These are phyloP conservation scores for Oncorhynchus tshawytscha DNA, from an alignment of 2,113 vertebrate genomes.

Conservation along the genomic window DNA sequence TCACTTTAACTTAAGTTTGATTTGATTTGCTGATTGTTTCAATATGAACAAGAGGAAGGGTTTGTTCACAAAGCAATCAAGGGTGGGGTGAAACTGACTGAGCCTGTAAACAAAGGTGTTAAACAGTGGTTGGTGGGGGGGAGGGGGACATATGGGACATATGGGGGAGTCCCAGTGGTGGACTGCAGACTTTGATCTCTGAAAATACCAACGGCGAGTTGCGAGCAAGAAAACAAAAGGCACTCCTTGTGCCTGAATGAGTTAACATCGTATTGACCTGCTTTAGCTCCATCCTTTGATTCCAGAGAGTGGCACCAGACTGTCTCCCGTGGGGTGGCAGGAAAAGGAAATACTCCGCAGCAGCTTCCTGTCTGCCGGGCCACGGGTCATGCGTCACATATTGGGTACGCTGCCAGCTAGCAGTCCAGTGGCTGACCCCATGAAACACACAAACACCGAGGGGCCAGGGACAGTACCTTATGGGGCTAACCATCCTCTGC, in stretches of 20 bases:
- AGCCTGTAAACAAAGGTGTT: background rate
- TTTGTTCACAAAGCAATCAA: no score
- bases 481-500: slow-evolving; percentile 46
- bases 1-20: no score
- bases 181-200: background rate
- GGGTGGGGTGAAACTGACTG: no score
- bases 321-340: slow-evolving; percentile 74
- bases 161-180: no score
- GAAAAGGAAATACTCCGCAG: slow-evolving; percentile 74
- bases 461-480: slow-evolving; percentile 22
- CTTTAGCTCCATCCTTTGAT: slow-evolving; percentile 39
- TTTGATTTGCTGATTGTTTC: no score
- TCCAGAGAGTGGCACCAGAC: slow-evolving; percentile 71
- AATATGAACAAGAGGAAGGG: no score
- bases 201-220: slow-evolving; percentile 46
- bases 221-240: slow-evolving; percentile 35
- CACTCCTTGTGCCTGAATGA: slow-evolving; percentile 23
- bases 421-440: slow-evolving; percentile 48
- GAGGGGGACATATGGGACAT: no score
- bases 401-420: slow-evolving; percentile 55
- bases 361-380: slow-evolving; percentile 68
- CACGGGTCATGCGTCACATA: slow-evolving; percentile 61
- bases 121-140: slow-evolving; percentile 18
- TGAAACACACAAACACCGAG: slow-evolving; percentile 53
- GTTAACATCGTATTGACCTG: slow-evolving; percentile 45